Percentiles rank a stretch among this genome's conserved stretches.
phyloP scores from a whole-genome alignment of 2,888 invertebrate species.

The Drosophila suboccidentalis region DNA sequence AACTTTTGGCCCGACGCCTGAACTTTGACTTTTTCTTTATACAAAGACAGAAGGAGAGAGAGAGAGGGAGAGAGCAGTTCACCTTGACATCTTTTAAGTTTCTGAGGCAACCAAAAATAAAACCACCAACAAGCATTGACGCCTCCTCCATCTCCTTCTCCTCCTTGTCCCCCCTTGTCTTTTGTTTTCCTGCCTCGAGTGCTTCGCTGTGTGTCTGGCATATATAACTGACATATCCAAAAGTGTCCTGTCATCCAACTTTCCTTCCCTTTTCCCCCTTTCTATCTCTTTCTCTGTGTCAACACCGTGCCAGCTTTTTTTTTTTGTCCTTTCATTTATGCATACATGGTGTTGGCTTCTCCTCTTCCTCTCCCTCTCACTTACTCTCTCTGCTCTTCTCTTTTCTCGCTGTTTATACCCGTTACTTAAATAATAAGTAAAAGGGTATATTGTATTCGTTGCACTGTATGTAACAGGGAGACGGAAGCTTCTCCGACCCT shows the following conservation, averaged over 20 bases:
- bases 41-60: neutral
- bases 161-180: neutral
- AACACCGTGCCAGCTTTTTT: constrained; percentile 44
- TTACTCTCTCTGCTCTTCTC: no score
- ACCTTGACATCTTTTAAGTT: constrained; percentile 76
- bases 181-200: constrained; percentile 6
- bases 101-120: constrained; percentile 38
- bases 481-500: no score
- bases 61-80: constrained; percentile 9
- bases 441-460: no score
- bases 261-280: constrained; percentile 8
- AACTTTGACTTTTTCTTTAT: constrained; percentile 68
- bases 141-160: neutral
- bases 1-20: constrained; percentile 49
- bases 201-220: constrained; percentile 21
- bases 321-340: no score
- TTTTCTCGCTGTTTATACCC: no score
- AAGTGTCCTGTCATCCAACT: constrained; percentile 71
- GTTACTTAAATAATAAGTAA: no score
- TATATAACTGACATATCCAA: constrained; percentile 68
- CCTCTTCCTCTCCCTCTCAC: no score
- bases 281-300: constrained; percentile 38
- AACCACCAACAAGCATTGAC: constrained; percentile 33
- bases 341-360: no score
- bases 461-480: no score